Percentiles rank a stretch among this genome's conserved stretches.
Conservation (phyloP, 2,888 invertebrate species). For the Drosophila kambysellisi region DNA sequence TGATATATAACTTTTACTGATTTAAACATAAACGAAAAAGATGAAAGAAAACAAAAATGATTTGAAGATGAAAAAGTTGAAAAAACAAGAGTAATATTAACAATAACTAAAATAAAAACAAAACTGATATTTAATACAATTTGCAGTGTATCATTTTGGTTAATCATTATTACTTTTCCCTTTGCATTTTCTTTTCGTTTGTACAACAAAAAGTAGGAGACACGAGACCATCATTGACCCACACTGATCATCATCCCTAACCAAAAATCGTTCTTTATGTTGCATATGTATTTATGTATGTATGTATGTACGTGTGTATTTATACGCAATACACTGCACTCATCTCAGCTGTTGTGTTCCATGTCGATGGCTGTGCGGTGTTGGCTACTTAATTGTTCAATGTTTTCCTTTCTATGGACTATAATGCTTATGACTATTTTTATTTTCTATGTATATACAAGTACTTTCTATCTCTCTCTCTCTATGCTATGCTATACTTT, state of each 20-base stretch:
- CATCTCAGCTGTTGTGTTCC: constrained; percentile 34
- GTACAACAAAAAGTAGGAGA: constrained; percentile 13
- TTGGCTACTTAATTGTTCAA: constrained; percentile 32
- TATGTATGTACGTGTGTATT: constrained; percentile 2
- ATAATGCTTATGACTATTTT: constrained; percentile 30
- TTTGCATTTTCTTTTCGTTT: constrained; percentile 1
- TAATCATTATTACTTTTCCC: constrained; percentile 17
- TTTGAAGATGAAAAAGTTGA: constrained; percentile 31
- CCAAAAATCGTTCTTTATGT: constrained; percentile 18
- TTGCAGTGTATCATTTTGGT: constrained; percentile 57
- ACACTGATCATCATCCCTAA: constrained; percentile 18
- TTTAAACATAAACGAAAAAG: constrained; percentile 31
- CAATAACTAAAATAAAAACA: constrained; percentile 72
- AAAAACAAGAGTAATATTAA: constrained; percentile 65
- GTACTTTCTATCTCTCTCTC: constrained; percentile 32
- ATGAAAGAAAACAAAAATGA: constrained; percentile 24
- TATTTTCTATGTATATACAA: constrained; percentile 21
- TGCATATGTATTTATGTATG: constrained; percentile 3
- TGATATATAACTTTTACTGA: constrained; percentile 58
- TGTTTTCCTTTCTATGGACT: constrained; percentile 29
- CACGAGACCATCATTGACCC: constrained; percentile 6
- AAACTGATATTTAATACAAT: constrained; percentile 78
- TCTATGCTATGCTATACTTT: constrained; percentile 54
- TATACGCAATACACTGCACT: constrained; percentile 4
- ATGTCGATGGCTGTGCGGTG: constrained; percentile 33